A percentile compares a stretch with the other conserved stretches of the same genome.
phyloP scores from a whole-genome alignment of 2,888 invertebrate genomes.

The Brenthis ino region DNA sequence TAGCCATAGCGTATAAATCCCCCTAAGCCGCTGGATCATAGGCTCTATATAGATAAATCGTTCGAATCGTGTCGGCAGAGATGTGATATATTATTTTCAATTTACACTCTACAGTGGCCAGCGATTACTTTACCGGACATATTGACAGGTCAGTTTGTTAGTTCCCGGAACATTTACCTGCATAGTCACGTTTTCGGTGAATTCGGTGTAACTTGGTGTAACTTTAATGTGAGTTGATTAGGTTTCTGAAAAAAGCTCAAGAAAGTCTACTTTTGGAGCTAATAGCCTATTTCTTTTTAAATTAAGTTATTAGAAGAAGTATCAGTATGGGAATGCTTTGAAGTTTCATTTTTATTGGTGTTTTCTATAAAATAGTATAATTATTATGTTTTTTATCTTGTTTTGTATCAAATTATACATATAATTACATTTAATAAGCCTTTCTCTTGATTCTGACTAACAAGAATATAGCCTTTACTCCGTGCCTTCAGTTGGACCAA shows the following conservation, averaged over 20 bases:
- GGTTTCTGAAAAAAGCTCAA: too few relatives aligned
- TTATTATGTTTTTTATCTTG: too few relatives aligned
- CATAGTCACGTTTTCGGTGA: constrained; percentile 6
- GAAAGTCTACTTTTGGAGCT: background rate
- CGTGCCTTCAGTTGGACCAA: too few relatives aligned
- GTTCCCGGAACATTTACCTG: constrained; percentile 16
- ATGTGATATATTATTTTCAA: constrained; percentile 46
- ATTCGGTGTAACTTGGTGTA: background rate
- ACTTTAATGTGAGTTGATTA: background rate
- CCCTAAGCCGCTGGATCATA: constrained; percentile 5
- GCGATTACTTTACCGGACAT: constrained; percentile 32
- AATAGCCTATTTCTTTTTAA: background rate
- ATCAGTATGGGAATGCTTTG: too few relatives aligned
- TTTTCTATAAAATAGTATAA: too few relatives aligned
- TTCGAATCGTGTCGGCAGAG: constrained; percentile 28
- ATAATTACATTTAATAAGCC: too few relatives aligned
- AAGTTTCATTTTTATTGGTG: too few relatives aligned
- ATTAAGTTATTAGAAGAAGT: too few relatives aligned
- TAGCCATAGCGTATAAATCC: constrained; percentile 10
- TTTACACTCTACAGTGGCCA: constrained; percentile 37
- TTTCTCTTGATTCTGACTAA: too few relatives aligned
- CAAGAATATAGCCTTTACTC: too few relatives aligned
- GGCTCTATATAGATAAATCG: constrained; percentile 17
- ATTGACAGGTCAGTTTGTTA: constrained; percentile 31
- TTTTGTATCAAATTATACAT: too few relatives aligned